These are phyloP conservation scores for Eubasilissa regina DNA, from an alignment of 1,140 invertebrate species.

Conservation along the genomic window DNA sequence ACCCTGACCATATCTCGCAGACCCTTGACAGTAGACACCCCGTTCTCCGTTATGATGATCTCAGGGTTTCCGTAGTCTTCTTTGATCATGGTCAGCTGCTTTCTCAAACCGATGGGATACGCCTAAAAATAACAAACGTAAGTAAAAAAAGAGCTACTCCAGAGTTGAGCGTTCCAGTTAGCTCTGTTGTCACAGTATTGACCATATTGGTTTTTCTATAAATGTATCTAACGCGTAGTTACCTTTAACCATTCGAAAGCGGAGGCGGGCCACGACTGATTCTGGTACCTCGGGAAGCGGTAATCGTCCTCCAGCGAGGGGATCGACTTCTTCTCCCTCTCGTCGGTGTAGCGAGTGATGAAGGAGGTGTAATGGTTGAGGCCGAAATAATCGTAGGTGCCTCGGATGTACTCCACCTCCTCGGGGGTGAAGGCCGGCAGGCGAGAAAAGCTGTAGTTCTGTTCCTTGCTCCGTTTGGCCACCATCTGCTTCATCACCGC, in stretches of 20 bases:
- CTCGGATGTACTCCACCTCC: conserved; percentile 74
- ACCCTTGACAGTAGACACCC: conserved; percentile 71
- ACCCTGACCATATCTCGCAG: conserved; percentile 72
- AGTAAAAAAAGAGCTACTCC: no score
- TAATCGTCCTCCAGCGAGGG: conserved; percentile 55
- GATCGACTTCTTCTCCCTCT: conserved; percentile 27
- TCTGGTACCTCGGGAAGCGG: conserved; percentile 55
- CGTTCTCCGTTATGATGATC: conserved; percentile 81
- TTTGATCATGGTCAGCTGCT: conserved; percentile 73
- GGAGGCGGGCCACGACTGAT: conserved; percentile 57
- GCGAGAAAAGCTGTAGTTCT: conserved; percentile 63
- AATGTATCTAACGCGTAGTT: neutral
- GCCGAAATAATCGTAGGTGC: conserved; percentile 66
- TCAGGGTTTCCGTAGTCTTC: conserved; percentile 74
- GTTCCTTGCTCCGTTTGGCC: conserved; percentile 62
- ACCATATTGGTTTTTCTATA: no score
- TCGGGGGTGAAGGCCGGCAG: conserved; percentile 63
- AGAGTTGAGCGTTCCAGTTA: no score
- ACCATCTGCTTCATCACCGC: conserved; percentile 62
- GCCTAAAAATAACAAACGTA: conserved; percentile 56
- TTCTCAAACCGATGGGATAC: conserved; percentile 65
- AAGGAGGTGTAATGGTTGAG: conserved; percentile 60
- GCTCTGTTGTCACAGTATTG: no score
- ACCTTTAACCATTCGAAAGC: conserved; percentile 58
- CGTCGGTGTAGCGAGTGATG: conserved; percentile 54